Base-by-base conservation (phyloP, 1,140 invertebrate species). In the Chironomus striatipennis region DNA sequence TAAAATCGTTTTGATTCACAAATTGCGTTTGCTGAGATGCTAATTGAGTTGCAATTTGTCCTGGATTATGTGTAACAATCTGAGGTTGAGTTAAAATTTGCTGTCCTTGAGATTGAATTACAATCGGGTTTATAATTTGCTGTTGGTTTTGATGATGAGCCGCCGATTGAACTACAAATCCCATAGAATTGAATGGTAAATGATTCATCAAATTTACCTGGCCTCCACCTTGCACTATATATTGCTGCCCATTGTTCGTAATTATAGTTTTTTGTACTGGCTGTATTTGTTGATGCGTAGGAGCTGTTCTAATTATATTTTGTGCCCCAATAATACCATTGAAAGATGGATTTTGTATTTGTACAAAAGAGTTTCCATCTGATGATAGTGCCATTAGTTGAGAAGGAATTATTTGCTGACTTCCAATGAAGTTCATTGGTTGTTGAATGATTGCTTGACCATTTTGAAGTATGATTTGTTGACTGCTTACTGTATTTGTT, bases 321-420 rank as follows among this genome's bases (percentile, higher is more conserved):
- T 82, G 81, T 0, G 80, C 79, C 6, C 76, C 73, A 0, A 82
- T 64, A 17, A 82, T 77, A 73, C 77, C 80, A 7, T 79, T 80
- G 5, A 74, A 74, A 70, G 77, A 77, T 15, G 74, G 73, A 75
- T 92, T 92, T 78, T 93, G 91, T 76, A 94, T 85, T 77, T 93
- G 92, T 2, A 91, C 81, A 18, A 91, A 83, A 0, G 89, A 87
- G 1, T 90, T 89, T 1, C 88, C 88, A 77, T 91, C 88, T 34
- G 90, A 87, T 21, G 91, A 87, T 90, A 89, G 88, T 72, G 92
- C 87, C 87, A 94, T 87, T 76, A 92, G 86, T 1, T 91, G 90
- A 1, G 92, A 91, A 4, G 92, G 92, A 72, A 94, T 89, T 77
- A 93, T 90, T 78, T 94, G 92, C 78, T 93, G 92, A 3, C 90